Conservation (phyloP, 2,888 invertebrate genomes). For the Rhamnusium bicolor region DNA sequence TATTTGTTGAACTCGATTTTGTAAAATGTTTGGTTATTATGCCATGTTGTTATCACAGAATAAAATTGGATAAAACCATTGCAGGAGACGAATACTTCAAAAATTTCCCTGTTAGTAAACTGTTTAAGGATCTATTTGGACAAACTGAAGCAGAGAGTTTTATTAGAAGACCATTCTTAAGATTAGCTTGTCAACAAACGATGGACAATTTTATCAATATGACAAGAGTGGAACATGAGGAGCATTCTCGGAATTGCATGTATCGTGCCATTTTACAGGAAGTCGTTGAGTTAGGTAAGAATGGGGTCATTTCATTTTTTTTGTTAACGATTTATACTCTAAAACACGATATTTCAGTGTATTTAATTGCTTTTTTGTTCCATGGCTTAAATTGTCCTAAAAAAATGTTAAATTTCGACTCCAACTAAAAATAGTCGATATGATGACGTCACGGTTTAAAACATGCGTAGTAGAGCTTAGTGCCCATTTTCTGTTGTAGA, state of each 20-base stretch:
- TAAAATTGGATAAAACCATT: conserved; percentile 66
- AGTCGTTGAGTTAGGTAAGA: conserved; percentile 75
- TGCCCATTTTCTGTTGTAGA: too few species aligned
- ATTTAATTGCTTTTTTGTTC: too few species aligned
- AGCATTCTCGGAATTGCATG: conserved; percentile 74
- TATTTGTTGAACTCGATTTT: conserved; percentile 76
- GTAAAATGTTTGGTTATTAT: conserved; percentile 78
- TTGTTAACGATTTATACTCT: too few species aligned
- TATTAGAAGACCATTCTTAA: conserved; percentile 78
- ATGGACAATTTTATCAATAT: conserved; percentile 73
- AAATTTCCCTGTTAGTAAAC: conserved; percentile 79
- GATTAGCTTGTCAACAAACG: conserved; percentile 82
- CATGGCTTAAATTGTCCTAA: too few species aligned
- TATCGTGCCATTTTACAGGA: conserved; percentile 78
- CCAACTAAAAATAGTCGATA: too few species aligned
- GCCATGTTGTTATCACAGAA: conserved; percentile 88
- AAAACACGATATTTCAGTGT: too few species aligned
- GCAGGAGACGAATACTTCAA: conserved; percentile 70
- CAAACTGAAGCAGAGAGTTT: conserved; percentile 69
- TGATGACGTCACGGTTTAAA: too few species aligned
- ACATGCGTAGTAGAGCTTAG: too few species aligned
- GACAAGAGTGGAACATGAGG: conserved; percentile 70
- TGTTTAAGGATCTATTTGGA: conserved; percentile 69
- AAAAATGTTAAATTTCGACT: too few species aligned
- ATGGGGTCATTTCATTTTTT: too few species aligned